Evolutionary conservation across 2,797 vertebrate species (phyloP).

Genomic region (Tragelaphus oryx): DNA sequence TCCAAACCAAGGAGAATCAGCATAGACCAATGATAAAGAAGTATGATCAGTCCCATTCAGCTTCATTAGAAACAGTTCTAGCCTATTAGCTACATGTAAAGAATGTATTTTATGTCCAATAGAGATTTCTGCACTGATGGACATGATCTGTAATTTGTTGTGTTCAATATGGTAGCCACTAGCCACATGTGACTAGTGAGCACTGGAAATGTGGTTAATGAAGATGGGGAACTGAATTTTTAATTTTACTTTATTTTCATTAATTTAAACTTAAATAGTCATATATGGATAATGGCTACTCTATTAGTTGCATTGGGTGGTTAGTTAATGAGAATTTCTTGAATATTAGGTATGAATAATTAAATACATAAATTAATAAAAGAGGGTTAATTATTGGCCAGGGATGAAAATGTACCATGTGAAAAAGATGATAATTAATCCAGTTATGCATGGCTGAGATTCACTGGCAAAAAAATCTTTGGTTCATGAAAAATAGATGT

Average conservation of each 20-base stretch:
- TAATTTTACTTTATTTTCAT: neutral
- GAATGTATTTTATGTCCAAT: too few relatives aligned
- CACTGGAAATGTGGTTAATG: neutral
- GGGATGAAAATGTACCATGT: neutral
- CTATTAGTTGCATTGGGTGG: neutral
- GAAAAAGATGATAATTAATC: neutral
- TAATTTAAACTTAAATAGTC: neutral
- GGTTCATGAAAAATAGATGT: neutral
- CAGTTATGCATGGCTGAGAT: neutral
- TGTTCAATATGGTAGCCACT: neutral
- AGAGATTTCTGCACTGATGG: neutral
- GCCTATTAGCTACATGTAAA: neutral
- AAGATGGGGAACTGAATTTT: neutral
- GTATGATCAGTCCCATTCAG: neutral
- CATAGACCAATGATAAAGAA: neutral
- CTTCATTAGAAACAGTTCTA: neutral
- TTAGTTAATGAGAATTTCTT: neutral
- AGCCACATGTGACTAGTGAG: neutral
- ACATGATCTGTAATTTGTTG: neutral
- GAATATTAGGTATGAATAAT: neutral
- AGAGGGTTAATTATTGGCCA: neutral
- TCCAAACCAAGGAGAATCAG: neutral
- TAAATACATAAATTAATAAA: neutral
- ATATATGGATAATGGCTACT: neutral
- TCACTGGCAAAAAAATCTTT: neutral